Conservation (phyloP, 2,888 invertebrate species). For the Craniophora ligustri region DNA sequence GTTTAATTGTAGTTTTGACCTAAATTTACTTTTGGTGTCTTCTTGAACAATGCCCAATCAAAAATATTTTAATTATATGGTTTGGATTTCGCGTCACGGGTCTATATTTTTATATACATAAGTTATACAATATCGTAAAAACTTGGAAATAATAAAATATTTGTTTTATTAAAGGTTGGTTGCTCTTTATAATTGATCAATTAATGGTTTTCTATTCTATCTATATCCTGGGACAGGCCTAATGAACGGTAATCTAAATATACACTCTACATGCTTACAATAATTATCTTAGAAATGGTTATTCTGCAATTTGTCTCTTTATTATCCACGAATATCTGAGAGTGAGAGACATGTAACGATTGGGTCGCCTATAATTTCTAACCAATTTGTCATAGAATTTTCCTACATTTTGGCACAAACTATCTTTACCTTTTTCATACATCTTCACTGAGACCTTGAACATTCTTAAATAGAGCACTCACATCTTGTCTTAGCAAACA, state of each 20-base stretch:
- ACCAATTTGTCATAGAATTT: no score
- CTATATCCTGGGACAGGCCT: slow-evolving; percentile 62
- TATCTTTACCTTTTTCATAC: background rate
- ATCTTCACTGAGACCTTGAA: background rate
- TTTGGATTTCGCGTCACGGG: no score
- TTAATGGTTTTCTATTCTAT: slow-evolving; percentile 35
- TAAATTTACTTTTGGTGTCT: no score
- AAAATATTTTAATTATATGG: no score
- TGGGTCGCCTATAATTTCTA: no score
- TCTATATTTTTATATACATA: no score
- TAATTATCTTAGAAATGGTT: slow-evolving; percentile 5
- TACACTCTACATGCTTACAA: slow-evolving; percentile 2
- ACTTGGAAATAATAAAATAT: background rate
- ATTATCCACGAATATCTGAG: no score
- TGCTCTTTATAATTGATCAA: slow-evolving; percentile 6
- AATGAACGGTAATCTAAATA: slow-evolving; percentile 62
- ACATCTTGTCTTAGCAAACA: no score
- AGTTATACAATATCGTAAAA: no score
- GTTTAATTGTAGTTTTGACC: no score
- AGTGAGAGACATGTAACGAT: no score
- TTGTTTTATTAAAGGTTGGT: background rate
- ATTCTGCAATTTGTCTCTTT: background rate
- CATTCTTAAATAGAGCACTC: background rate
- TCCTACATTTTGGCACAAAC: background rate
- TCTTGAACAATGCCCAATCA: no score